Evolutionary conservation across 2,113 vertebrate species (phyloP).

Genomic region (Vombatus ursinus): DNA sequence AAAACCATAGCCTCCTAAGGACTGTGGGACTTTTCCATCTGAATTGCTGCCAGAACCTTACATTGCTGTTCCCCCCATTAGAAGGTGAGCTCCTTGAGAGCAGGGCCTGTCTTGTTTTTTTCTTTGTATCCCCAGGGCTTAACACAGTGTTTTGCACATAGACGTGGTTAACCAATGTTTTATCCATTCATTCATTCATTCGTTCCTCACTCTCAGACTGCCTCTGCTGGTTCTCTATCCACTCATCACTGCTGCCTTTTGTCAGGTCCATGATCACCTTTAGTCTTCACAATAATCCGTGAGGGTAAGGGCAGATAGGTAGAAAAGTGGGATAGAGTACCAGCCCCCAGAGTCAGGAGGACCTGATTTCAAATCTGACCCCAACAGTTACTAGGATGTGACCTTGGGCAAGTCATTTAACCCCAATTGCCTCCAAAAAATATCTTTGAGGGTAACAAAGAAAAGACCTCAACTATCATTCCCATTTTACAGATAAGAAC

Average conservation of each 20-base stretch:
- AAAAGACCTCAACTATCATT: too few relatives aligned
- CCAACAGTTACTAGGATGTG: too few relatives aligned
- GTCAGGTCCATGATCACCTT: background rate
- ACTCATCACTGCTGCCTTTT: background rate
- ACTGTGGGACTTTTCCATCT: background rate
- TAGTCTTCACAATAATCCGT: background rate
- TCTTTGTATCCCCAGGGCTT: too few relatives aligned
- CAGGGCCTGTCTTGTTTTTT: too few relatives aligned
- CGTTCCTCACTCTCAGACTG: background rate
- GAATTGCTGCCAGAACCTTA: background rate
- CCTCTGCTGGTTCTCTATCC: background rate
- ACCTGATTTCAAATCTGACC: too few relatives aligned
- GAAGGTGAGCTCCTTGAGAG: background rate
- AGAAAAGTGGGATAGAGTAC: too few relatives aligned
- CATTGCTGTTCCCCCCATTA: background rate
- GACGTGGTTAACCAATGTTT: background rate
- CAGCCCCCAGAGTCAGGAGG: too few relatives aligned
- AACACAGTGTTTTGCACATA: background rate
- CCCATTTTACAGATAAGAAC: too few relatives aligned
- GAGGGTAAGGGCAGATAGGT: too few relatives aligned
- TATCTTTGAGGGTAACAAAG: too few relatives aligned
- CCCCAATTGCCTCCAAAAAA: too few relatives aligned
- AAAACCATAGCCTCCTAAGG: background rate
- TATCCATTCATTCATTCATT: background rate
- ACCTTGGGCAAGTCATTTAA: too few relatives aligned